Conservation (phyloP, 2,888 invertebrate species). For the Syritta pipiens region DNA sequence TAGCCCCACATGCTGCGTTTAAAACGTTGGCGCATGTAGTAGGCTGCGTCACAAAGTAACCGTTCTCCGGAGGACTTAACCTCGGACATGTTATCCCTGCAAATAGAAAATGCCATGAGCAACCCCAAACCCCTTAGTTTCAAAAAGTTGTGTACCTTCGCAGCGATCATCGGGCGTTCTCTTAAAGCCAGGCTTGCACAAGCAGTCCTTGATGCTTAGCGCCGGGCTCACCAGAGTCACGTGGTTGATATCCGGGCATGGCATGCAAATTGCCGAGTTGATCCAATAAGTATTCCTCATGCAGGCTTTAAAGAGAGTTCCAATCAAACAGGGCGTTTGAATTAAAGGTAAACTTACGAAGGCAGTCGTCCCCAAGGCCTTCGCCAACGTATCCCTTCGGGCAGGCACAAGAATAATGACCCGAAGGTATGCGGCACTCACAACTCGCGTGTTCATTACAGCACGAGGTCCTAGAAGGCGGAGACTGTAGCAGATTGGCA, state of each 20-base stretch:
- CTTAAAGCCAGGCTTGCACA: slow-evolving; percentile 83
- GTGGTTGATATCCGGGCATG: slow-evolving; percentile 85
- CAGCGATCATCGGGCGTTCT: slow-evolving; percentile 80
- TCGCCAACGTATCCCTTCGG: slow-evolving; percentile 84
- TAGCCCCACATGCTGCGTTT: slow-evolving; percentile 85
- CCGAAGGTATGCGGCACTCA: slow-evolving; percentile 84
- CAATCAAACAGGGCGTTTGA: neutral
- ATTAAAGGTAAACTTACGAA: slow-evolving; percentile 78
- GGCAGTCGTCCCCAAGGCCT: slow-evolving; percentile 82
- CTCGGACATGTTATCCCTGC: slow-evolving; percentile 83
- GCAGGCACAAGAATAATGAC: slow-evolving; percentile 85
- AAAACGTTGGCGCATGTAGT: slow-evolving; percentile 83
- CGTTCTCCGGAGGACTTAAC: slow-evolving; percentile 82
- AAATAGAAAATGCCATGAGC: neutral
- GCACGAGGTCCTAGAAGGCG: slow-evolving; percentile 78
- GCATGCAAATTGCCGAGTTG: slow-evolving; percentile 79
- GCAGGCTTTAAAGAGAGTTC: slow-evolving; percentile 80
- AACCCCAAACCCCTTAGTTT: neutral
- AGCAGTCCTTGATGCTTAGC: slow-evolving; percentile 81
- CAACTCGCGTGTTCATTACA: slow-evolving; percentile 83
- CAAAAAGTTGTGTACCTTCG: slow-evolving; percentile 76
- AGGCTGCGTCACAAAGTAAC: slow-evolving; percentile 83
- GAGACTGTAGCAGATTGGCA: too few relatives aligned
- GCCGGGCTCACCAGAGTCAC: slow-evolving; percentile 81
- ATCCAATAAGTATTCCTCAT: slow-evolving; percentile 84